Conservation (phyloP, 2,797 vertebrate species). For the Chaenodraco wilsoni region DNA sequence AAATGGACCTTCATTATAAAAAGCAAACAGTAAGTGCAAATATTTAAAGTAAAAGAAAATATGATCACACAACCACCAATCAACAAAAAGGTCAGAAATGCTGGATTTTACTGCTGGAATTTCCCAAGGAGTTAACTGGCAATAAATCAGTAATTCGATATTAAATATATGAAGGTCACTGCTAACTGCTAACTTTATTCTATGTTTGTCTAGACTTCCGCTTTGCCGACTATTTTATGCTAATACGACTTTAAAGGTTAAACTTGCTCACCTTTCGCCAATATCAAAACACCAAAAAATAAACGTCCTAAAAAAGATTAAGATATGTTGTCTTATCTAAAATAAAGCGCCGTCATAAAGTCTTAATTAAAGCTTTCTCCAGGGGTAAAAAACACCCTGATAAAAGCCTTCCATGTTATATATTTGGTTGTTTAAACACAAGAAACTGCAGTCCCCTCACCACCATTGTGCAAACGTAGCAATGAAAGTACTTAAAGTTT, state of each 20-base stretch:
- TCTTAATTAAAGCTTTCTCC: background rate
- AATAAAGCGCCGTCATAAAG: background rate
- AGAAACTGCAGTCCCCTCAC: constrained; percentile 21
- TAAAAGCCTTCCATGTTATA: background rate
- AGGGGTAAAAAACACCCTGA: background rate
- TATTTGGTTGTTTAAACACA: constrained; percentile 17
- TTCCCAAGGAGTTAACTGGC: background rate
- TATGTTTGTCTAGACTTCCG: background rate
- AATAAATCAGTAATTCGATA: background rate
- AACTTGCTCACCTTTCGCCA: background rate
- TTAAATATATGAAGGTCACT: background rate
- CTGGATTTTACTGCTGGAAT: background rate
- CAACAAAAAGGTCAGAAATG: background rate
- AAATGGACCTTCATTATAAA: constrained; percentile 9
- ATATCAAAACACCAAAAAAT: too few species aligned
- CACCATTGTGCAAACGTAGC: constrained; percentile 63
- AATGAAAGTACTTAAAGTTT: constrained; percentile 10
- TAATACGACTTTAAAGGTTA: background rate
- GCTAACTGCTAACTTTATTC: background rate
- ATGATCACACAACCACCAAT: background rate
- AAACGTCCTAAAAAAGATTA: too few species aligned
- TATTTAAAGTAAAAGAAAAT: constrained; percentile 13
- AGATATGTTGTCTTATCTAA: background rate
- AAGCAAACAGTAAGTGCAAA: constrained; percentile 34
- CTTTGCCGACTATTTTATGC: background rate